Percentiles rank a stretch among this genome's conserved stretches.
phyloP scores from a whole-genome alignment of 2,113 vertebrate species.

The Saccopteryx leptura region DNA sequence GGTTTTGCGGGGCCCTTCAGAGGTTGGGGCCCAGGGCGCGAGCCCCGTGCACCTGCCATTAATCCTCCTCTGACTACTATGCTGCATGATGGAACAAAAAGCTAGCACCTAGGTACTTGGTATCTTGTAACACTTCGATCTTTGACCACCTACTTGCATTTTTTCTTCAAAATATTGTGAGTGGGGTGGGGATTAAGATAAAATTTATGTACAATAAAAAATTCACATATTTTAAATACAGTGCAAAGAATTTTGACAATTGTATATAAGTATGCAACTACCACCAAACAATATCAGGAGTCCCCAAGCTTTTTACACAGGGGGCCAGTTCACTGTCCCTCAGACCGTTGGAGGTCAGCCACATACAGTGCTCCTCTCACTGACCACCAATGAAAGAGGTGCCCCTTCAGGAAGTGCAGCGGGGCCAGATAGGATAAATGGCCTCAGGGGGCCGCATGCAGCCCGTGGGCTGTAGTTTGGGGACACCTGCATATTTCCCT shows the following conservation, averaged over 20 bases:
- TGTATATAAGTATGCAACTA: not conserved
- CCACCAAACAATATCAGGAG: not conserved
- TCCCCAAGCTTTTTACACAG: too few species aligned
- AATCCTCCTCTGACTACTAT: not conserved
- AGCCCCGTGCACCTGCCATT: too few species aligned
- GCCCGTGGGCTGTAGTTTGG: too few species aligned
- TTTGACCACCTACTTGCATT: not conserved
- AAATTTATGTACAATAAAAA: constrained; percentile 27
- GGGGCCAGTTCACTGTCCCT: too few species aligned
- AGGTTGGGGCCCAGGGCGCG: too few species aligned
- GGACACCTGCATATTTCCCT: not conserved
- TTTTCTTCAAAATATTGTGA: not conserved
- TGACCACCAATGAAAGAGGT: too few species aligned
- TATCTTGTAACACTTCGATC: not conserved
- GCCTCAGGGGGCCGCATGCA: too few species aligned
- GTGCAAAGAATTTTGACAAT: not conserved
- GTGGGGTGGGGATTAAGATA: not conserved
- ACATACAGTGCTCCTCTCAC: too few species aligned
- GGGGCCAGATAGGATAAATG: too few species aligned
- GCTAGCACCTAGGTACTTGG: not conserved
- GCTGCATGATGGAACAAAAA: not conserved
- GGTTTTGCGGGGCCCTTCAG: too few species aligned
- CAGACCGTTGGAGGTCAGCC: too few species aligned
- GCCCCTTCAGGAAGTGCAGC: too few species aligned
- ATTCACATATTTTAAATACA: not conserved